These are phyloP conservation scores for Baronia brevicornis DNA, from an alignment of 2,888 invertebrate species.

Conservation along the genomic window DNA sequence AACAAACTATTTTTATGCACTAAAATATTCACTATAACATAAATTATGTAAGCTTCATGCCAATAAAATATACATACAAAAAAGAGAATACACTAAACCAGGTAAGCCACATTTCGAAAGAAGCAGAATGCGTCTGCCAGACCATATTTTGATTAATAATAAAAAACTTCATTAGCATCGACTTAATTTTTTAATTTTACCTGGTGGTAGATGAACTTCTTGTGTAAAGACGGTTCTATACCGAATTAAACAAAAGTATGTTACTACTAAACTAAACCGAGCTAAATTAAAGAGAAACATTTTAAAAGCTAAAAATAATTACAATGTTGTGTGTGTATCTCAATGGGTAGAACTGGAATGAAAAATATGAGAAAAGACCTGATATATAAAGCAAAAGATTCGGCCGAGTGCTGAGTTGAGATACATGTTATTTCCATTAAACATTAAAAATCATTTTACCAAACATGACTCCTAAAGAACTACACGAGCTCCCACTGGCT, in stretches of 20 bases:
- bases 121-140: no score
- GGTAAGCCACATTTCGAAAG: no score
- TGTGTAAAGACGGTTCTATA: slow-evolving; percentile 39
- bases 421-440: slow-evolving; percentile 18
- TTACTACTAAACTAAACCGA: slow-evolving; percentile 27
- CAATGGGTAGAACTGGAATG: slow-evolving; percentile 5
- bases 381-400: slow-evolving; percentile 21
- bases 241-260: slow-evolving; percentile 34
- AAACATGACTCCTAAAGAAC: slow-evolving; percentile 26
- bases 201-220: slow-evolving; percentile 51
- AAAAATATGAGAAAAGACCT: slow-evolving; percentile 11
- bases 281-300: slow-evolving; percentile 31
- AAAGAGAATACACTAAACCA: background rate
- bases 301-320: slow-evolving; percentile 10
- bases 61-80: background rate
- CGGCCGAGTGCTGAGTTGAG: slow-evolving; percentile 15
- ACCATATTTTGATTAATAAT: no score
- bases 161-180: no score
- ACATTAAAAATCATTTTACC: slow-evolving; percentile 44
- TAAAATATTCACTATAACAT: background rate
- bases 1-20: no score
- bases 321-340: background rate
- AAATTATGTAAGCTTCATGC: background rate
- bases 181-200: slow-evolving; percentile 36
- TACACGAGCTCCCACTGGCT: slow-evolving; percentile 23